Base-by-base conservation (phyloP, 2,797 vertebrate genomes). In the Microctenopoma lineatum region DNA sequence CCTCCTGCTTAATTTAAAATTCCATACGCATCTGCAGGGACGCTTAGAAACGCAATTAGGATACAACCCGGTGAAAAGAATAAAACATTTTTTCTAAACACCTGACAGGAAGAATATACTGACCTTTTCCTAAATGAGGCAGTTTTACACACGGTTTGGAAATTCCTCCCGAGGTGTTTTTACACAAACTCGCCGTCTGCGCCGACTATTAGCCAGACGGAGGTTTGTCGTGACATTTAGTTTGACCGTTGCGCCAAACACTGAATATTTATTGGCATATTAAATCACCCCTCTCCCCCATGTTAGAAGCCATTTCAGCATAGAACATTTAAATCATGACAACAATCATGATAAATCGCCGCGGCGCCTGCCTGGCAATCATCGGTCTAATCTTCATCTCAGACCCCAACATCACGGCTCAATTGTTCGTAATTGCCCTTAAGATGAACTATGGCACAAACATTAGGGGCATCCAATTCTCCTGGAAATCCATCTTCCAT, bases 251-350 rank as follows among this genome's bases (percentile, higher is more conserved):
- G 77, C 72, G 70, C 69, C 81, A 75, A 77, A 84, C 69, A 44
- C 83, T 89, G 86, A 89, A 91, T 93, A 93, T 91, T 89, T 85
- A 92, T 92, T 85, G 80, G 67, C 27, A 38, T 67, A 87, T 90
- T 89, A 89, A 82, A 84, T 70, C 16, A 12, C 32, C 58, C 59
- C 42, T 50, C 46, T 53, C 66, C 38, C 48, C 5, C 21, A n/a
- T 52, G 64, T 68, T 72, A 77, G 61, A 70, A 87, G 73, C 85
- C 66, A 66, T 85, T 77, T 83, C 44, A 13, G 66, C 65, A 32
- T 72, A 65, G 72, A 87, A 79, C 83, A 83, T 90, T 90, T 84
- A 81, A 80, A 81, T 87, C 83, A 82, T 59, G 89, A 81, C 84
- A 88, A 88, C 84, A 85, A 88, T 85, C 84, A 74, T 87, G 91